Percentiles rank a stretch among this genome's conserved stretches.
phyloP scores from a whole-genome alignment of 1,140 invertebrate species.

The Penaeus indicus region DNA sequence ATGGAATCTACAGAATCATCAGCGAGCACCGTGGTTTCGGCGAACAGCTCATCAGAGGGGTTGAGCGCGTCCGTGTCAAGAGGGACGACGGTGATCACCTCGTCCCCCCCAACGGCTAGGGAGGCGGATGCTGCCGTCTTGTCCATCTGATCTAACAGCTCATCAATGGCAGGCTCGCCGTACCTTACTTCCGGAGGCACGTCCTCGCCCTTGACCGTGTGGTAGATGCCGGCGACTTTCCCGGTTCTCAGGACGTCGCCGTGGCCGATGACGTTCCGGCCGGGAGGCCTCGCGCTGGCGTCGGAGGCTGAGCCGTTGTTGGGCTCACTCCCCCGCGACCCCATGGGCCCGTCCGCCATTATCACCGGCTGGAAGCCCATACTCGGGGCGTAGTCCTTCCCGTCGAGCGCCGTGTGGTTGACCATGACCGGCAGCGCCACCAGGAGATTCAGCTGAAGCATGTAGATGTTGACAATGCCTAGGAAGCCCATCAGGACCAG shows the following conservation, averaged over 20 bases:
- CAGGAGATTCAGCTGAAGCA: constrained; percentile 53
- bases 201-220: neutral
- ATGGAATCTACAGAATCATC: too few species aligned
- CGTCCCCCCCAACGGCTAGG: neutral
- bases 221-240: neutral
- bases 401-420: constrained; percentile 52
- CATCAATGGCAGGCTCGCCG: neutral
- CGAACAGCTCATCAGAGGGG: too few species aligned
- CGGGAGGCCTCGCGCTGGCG: neutral
- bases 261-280: constrained; percentile 43
- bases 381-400: constrained; percentile 43
- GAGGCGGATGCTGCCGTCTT: neutral
- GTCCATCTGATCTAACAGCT: neutral
- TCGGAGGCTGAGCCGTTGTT: constrained; percentile 8
- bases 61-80: too few species aligned
- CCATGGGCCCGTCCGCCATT: constrained; percentile 20
- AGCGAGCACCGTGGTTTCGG: too few species aligned
- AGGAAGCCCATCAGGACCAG: constrained; percentile 56
- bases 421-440: constrained; percentile 60
- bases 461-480: constrained; percentile 53
- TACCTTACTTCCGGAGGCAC: neutral
- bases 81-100: too few species aligned
- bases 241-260: constrained; percentile 29
- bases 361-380: constrained; percentile 53
- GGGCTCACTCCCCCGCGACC: constrained; percentile 7